Percentiles rank a stretch among this genome's conserved stretches.
Conservation (phyloP, 1,140 invertebrate species). For the Dreissena polymorpha region DNA sequence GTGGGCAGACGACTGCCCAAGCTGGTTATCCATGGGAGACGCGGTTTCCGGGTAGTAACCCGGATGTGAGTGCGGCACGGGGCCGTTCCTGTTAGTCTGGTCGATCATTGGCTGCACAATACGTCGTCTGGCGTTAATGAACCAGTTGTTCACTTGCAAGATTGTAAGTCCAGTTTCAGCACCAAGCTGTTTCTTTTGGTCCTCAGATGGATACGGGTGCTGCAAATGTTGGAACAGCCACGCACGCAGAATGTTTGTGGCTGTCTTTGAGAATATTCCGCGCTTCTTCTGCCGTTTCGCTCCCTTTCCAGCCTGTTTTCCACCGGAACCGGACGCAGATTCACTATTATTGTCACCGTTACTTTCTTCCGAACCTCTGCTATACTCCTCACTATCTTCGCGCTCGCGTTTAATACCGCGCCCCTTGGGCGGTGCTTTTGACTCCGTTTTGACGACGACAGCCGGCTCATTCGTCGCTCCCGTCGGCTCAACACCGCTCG, state of each 20-base stretch:
- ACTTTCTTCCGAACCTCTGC: constrained; percentile 56
- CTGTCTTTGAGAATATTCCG: constrained; percentile 90
- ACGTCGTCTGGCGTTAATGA: constrained; percentile 79
- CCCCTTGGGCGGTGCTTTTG: constrained; percentile 21
- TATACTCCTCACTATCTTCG: constrained; percentile 41
- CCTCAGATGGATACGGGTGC: constrained; percentile 99
- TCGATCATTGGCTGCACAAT: constrained; percentile 81
- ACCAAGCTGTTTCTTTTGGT: constrained; percentile 99
- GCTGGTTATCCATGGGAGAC: constrained; percentile 37
- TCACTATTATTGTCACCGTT: constrained; percentile 43
- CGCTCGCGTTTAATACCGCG: constrained; percentile 45
- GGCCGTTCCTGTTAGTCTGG: constrained; percentile 69
- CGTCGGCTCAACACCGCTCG: background rate
- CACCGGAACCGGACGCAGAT: background rate
- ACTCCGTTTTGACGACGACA: constrained; percentile 20
- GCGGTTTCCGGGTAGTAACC: constrained; percentile 37
- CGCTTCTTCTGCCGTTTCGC: constrained; percentile 61
- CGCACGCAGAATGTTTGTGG: constrained; percentile 91
- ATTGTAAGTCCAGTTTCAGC: constrained; percentile 99
- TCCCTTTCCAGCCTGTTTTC: constrained; percentile 24
- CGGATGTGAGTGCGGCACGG: constrained; percentile 36
- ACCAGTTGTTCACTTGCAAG: constrained; percentile 99
- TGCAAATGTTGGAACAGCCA: constrained; percentile 94
- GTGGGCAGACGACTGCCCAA: background rate
- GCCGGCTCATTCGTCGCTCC: background rate